phyloP scores from a whole-genome alignment of 2,113 vertebrate species.

The Pelodiscus sinensis region DNA sequence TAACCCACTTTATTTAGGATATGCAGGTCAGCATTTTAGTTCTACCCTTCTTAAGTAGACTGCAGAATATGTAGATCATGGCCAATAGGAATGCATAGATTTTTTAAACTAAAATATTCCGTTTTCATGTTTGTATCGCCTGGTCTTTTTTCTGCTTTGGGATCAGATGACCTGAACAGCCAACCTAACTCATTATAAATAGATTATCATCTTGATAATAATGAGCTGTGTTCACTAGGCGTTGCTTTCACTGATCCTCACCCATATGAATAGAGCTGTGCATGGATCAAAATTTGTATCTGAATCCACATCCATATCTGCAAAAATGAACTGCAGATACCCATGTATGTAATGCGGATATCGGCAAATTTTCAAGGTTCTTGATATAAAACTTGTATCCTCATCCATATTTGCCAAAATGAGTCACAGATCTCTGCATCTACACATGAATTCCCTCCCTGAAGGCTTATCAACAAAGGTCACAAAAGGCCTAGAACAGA shows the following conservation, averaged over 20 bases:
- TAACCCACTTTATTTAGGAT: not conserved
- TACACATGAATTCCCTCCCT: no score
- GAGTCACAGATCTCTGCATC: no score
- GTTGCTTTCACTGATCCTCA: not conserved
- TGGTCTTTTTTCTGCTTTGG: not conserved
- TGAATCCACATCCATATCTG: no score
- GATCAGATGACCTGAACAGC: not conserved
- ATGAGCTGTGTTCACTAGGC: not conserved
- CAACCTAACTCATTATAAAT: not conserved
- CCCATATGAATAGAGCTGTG: not conserved
- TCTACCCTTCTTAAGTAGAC: not conserved
- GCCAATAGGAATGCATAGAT: not conserved
- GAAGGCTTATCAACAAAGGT: not conserved
- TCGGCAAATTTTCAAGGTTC: no score
- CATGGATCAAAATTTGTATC: no score
- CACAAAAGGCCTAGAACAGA: not conserved
- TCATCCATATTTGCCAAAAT: no score
- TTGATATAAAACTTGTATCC: no score
- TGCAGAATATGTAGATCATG: not conserved
- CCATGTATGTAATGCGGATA: no score
- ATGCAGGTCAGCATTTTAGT: not conserved
- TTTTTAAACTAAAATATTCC: not conserved
- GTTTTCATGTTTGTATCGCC: not conserved
- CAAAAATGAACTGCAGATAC: no score
- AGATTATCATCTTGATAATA: not conserved